Conservation (phyloP, 64 coral and sea anemone genomes). For the Pocillopora damicornis region DNA sequence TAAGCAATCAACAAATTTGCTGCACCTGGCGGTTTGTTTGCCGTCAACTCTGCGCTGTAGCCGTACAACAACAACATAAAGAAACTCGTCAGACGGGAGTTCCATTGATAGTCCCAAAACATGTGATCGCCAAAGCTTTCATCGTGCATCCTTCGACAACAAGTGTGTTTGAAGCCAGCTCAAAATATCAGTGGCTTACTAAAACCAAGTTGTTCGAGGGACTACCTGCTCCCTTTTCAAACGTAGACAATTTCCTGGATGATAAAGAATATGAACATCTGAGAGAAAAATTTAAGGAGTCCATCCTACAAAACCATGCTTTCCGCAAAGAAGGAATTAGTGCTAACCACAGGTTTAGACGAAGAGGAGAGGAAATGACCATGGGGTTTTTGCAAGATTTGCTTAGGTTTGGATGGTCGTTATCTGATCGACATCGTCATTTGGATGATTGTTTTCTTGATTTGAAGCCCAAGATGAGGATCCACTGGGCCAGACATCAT, state of each 20-base stretch:
- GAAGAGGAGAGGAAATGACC: constrained; percentile 46
- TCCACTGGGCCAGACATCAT: constrained; percentile 75
- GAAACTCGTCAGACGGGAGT: constrained; percentile 72
- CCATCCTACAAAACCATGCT: constrained; percentile 58
- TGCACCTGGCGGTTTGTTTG: not conserved
- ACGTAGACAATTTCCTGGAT: constrained; percentile 21
- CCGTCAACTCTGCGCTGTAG: constrained; percentile 27
- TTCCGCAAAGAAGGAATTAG: constrained; percentile 71
- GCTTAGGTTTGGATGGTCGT: constrained; percentile 56
- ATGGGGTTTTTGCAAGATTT: constrained; percentile 68
- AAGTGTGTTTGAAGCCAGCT: constrained; percentile 36
- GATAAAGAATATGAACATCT: constrained; percentile 37
- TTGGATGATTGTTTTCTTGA: constrained; percentile 76
- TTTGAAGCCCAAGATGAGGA: constrained; percentile 61
- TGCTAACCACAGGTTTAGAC: constrained; percentile 34
- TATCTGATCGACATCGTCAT: constrained; percentile 41
- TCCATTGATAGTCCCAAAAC: constrained; percentile 69
- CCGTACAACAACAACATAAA: constrained; percentile 9
- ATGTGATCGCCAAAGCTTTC: constrained; percentile 80
- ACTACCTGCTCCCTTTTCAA: constrained; percentile 38
- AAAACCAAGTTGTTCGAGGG: constrained; percentile 61
- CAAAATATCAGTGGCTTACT: constrained; percentile 78
- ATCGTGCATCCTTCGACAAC: constrained; percentile 77
- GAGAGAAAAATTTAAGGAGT: constrained; percentile 34
- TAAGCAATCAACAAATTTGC: not conserved